Percentiles rank a stretch among this genome's conserved stretches.
phyloP scores from a whole-genome alignment of 2,888 invertebrate species.

The Stegana nigrithorax region DNA sequence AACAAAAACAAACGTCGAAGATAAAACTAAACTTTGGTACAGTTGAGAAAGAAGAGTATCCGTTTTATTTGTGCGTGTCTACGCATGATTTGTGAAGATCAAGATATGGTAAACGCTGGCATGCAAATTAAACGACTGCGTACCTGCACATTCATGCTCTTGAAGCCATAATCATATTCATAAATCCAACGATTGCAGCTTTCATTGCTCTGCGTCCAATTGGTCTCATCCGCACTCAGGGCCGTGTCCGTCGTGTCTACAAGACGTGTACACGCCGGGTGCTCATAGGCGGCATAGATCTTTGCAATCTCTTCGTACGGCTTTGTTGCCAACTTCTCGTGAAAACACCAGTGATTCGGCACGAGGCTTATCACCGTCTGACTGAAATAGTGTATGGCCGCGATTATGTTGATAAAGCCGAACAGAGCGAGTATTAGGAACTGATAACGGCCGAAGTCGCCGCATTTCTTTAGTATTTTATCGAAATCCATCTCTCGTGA shows the following conservation, averaged over 20 bases:
- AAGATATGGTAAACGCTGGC: no score
- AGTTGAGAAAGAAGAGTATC: no score
- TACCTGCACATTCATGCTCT: conserved; percentile 75
- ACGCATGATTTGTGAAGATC: neutral
- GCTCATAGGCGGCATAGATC: conserved; percentile 53
- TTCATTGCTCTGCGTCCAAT: conserved; percentile 45
- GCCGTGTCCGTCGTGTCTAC: no score
- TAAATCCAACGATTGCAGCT: conserved; percentile 72
- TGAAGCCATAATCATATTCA: conserved; percentile 70
- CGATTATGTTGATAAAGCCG: conserved; percentile 70
- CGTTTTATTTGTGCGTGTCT: neutral
- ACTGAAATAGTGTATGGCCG: conserved; percentile 72
- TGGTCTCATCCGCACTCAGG: conserved; percentile 36
- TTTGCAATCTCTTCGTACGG: conserved; percentile 50
- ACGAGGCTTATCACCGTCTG: conserved; percentile 72
- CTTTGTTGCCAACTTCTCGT: conserved; percentile 53
- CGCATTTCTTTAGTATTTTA: conserved; percentile 69
- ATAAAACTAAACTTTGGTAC: no score
- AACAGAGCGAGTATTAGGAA: conserved; percentile 69
- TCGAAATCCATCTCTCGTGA: conserved; percentile 70
- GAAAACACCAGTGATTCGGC: conserved; percentile 69
- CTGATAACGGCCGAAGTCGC: conserved; percentile 71
- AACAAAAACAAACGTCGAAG: no score
- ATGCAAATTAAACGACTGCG: conserved; percentile 28
- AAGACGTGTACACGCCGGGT: conserved; percentile 58